Evolutionary conservation across 2,888 invertebrate genomes (phyloP), one percentile per base, ranked within the genome.

Genomic region (Lithophane socia): DNA sequence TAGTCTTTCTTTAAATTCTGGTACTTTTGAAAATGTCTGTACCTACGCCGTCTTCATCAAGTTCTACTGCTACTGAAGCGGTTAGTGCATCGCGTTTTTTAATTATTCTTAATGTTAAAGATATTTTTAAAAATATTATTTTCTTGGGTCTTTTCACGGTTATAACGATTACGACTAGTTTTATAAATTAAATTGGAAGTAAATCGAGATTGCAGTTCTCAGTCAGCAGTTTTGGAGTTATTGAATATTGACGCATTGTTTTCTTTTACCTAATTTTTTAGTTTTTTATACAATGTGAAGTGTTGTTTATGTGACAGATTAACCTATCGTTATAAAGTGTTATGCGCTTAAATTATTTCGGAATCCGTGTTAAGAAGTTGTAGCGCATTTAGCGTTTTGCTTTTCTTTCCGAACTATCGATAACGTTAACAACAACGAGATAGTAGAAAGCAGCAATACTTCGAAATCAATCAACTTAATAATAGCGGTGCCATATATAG

Each of bases 11-110:
- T n/a, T 16, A 58, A 52, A 24, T 42, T 49, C 12, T 13, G 2
- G 5, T 21, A 42, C 3, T 8, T 80, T 60, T n/a, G 18, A 67
- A 66, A 56, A 81, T 79, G 81, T 61, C 81, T 60, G 29, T 49
- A 12, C 18, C 24, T 24, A 5, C 12, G 18, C 42, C 42, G 10
- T 12, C 44, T 1, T 3, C 60, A 21, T 66, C 78, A 29, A 29
- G 3, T 13, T n/a, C 44, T 2, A 58, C 13, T 29, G 29, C 12
- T 47, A 2, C 29, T n/a, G 29, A 61, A 37, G 3, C 1, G 75
- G 79, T 81, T 66, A 81, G 75, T 80, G 82, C 16, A 18, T 24
- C 8, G 47, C 42, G 3, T 49, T 42, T 63, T 54, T 29, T 10
- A 29, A 54, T 65, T 44, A 24, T 61, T 58, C 5, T 13, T 37